Base-by-base conservation (phyloP, 2,888 invertebrate genomes). In the Anticlea derivata region DNA sequence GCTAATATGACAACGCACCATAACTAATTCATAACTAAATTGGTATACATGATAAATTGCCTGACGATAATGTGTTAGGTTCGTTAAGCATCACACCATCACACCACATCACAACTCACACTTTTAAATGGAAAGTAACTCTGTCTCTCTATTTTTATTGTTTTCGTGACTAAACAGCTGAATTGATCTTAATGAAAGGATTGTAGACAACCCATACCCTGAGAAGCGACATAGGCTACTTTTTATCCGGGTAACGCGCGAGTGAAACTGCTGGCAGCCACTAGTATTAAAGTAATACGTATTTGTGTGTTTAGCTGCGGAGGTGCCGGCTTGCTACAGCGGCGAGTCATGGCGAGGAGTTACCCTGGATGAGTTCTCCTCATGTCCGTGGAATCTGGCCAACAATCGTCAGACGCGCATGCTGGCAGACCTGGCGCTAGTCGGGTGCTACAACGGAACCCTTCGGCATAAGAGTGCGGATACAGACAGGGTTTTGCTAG, bases 331-430 rank as follows among this genome's bases (percentile, higher is more conserved):
- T 7, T 97, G 97, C 77, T 97, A 93, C 74, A 83, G 88, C 38
- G 95, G 95, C 12, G 94, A 95, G 58, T 95, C 95, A 53, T 98
- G 97, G 97, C 93, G 95, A 49, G 97, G 96, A 53, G 99, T 99
- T 2, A 94, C 95, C 7, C 89, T 99, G 33, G 95, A 96, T 54
- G 96, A 98, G 83, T 99, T 99, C 87, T 94, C 97, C 70, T 92
- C 93, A 22, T 99, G 99, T 79, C 94, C 95, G 3, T 95, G 96
- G 82, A 99, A 99, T 92, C 92, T 99, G 75, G 99, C 99, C 11
- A 95, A 95, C 73, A 99, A 99, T 87, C 92, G 99, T 55, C 99
- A 99, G 90, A 99, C 99, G 1, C 93, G 99, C 64, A 99, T 99
- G 99, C 83, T 99, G 71, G 97, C 99, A 8, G 98, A 99, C 91